These are phyloP conservation scores for Cranoglanis bouderius DNA, from an alignment of 2,113 vertebrate genomes.

Conservation along the genomic window DNA sequence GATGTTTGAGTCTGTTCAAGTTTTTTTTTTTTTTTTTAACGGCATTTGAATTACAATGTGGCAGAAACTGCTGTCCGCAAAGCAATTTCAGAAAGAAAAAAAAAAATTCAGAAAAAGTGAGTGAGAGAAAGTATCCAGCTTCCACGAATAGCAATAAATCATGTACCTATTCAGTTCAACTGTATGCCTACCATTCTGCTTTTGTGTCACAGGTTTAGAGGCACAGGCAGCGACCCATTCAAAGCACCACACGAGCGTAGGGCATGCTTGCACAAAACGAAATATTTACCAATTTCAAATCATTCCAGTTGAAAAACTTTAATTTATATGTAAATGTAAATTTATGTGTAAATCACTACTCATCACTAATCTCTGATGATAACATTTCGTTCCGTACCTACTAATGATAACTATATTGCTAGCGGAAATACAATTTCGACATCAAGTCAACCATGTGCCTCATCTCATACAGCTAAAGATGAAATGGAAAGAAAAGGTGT, in stretches of 20 bases:
- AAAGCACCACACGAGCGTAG: neutral
- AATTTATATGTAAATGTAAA: conserved; percentile 34
- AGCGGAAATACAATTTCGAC: neutral
- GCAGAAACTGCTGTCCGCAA: conserved; percentile 19
- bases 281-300: conserved; percentile 18
- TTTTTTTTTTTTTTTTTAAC: neutral
- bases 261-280: neutral
- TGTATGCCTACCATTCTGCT: conserved; percentile 17
- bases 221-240: conserved; percentile 1
- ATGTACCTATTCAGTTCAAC: conserved; percentile 1
- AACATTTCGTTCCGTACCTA: neutral
- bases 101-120: neutral
- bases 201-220: conserved; percentile 27
- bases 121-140: conserved; percentile 18
- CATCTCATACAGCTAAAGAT: conserved; percentile 1
- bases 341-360: conserved; percentile 1
- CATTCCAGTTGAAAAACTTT: conserved; percentile 20
- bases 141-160: conserved; percentile 41
- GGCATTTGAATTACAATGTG: conserved; percentile 21
- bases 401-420: neutral
- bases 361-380: neutral
- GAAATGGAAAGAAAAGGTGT: conserved; percentile 13
- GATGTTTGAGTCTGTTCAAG: neutral
- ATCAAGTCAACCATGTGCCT: neutral
- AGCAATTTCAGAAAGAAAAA: conserved; percentile 27